Evolutionary conservation across 2,888 invertebrate species (phyloP), one percentile per base, ranked within the genome.

Genomic region (Pollenia labialis): DNA sequence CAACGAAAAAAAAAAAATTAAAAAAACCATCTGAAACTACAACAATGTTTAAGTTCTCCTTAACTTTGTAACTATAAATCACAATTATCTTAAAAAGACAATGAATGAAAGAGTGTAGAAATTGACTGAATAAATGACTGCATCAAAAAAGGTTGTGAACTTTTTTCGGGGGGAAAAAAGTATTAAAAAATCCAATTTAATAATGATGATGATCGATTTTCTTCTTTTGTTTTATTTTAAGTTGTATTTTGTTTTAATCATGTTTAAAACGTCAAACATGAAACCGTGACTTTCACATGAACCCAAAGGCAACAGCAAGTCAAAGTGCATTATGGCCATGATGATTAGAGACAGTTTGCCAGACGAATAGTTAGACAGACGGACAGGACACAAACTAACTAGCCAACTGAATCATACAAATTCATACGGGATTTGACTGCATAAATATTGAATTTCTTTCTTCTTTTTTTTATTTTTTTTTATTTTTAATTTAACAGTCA

Each of bases 261-360:
- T 56, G 16, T 76, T 68, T 18, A 46, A 72, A 87, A 81, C 76
- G 64, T 81, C 71, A 76, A 87, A 81, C 80, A 77, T 68, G 48
- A 84, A 81, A 81, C 54, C 83, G 77, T 87, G 87, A 68, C 76
- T 81, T 84, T 87, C 83, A 77, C 87, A 84, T 84, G 83, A 84
- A 84, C 87, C 87, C 68, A 42, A 60, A 81, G 87, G 81, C 83
- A 76, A 32, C 10, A 82, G 56, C 69, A 72, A 87, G 87, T 87
- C 87, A 81, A 52, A 87, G 86, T 83, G 74, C 83, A 80, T 75
- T 66, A 60, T 66, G 69, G 50, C 11, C 58, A 58, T 56, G 77
- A 64, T 32, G 32, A 52, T 64, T 76, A 66, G 44, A 48, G 32
- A 56, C 48, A 11, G 40, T 2, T 32, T 32, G 32, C 6, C 32